A percentile compares a stretch with the other conserved stretches of the same genome.
Conservation (phyloP, 64 coral and sea anemone genomes). For the Dendronephthya gigantea region DNA sequence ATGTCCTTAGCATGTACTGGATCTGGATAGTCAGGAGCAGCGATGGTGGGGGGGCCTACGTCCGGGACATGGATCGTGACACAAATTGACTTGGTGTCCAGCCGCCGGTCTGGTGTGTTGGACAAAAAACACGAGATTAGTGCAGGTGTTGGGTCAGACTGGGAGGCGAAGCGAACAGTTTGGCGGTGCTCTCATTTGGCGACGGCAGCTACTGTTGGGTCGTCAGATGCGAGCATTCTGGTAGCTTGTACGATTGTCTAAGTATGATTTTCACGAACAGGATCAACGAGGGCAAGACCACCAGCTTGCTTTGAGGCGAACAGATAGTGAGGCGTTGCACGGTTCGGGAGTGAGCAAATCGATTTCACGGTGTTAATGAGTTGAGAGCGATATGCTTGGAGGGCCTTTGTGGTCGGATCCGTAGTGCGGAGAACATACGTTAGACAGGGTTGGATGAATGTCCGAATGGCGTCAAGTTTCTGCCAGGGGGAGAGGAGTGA, state of each 20-base stretch:
- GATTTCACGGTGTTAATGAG: background rate
- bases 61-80: background rate
- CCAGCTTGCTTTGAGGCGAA: slow-evolving; percentile 4
- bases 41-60: background rate
- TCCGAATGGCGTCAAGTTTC: slow-evolving; percentile 18
- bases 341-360: slow-evolving; percentile 11
- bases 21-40: background rate
- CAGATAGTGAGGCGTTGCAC: background rate
- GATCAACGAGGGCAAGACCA: slow-evolving; percentile 5
- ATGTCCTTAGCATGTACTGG: background rate
- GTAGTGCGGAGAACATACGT: slow-evolving; percentile 4
- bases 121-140: background rate
- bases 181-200: background rate
- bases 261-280: background rate
- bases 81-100: background rate
- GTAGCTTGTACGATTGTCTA: slow-evolving; percentile 12
- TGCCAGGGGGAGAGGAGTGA: background rate
- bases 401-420: background rate
- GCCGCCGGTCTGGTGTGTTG: background rate
- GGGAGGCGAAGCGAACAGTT: background rate
- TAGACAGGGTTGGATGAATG: slow-evolving; percentile 5
- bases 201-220: background rate
- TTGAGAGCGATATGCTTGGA: background rate
- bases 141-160: background rate
- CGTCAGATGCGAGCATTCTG: background rate